Conservation (phyloP, 2,888 invertebrate genomes). For the Eristalinus aeneus region DNA sequence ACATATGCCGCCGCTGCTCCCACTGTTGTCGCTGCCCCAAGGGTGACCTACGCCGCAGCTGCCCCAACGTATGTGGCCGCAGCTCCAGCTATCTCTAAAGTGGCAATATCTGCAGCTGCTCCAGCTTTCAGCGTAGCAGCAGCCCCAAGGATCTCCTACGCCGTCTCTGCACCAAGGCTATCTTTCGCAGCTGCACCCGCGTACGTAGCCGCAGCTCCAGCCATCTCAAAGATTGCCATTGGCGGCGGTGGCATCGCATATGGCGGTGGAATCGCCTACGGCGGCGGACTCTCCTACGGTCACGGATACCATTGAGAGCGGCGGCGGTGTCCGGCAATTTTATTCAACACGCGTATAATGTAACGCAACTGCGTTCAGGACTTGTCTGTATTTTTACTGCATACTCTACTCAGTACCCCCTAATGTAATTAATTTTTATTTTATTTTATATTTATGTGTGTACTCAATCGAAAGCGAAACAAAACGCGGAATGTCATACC, state of each 20-base stretch:
- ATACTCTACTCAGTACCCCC: conserved; percentile 35
- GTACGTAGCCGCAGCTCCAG: conserved; percentile 68
- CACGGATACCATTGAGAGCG: conserved; percentile 72
- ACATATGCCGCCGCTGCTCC: conserved; percentile 70
- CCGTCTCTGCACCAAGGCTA: conserved; percentile 70
- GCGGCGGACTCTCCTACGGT: conserved; percentile 72
- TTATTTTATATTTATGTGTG: conserved; percentile 60
- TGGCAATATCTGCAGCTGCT: conserved; percentile 74
- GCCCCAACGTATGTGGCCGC: conserved; percentile 72
- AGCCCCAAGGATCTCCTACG: conserved; percentile 60
- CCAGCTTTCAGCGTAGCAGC: conserved; percentile 49
- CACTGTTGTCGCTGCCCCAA: conserved; percentile 71
- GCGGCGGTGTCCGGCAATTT: conserved; percentile 48
- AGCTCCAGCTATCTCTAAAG: conserved; percentile 69
- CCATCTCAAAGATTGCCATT: conserved; percentile 66
- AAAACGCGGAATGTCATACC: conserved; percentile 53
- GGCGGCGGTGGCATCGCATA: conserved; percentile 66
- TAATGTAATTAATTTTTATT: conserved; percentile 59
- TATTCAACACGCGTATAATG: conserved; percentile 26
- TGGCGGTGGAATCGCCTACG: conserved; percentile 72
- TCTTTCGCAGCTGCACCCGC: conserved; percentile 73
- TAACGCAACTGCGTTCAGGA: conserved; percentile 28
- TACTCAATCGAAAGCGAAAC: conserved; percentile 54
- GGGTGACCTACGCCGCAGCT: conserved; percentile 73
- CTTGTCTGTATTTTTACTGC: conserved; percentile 19